Base-by-base conservation (phyloP, 2,113 vertebrate genomes). In the Saguinus midas region DNA sequence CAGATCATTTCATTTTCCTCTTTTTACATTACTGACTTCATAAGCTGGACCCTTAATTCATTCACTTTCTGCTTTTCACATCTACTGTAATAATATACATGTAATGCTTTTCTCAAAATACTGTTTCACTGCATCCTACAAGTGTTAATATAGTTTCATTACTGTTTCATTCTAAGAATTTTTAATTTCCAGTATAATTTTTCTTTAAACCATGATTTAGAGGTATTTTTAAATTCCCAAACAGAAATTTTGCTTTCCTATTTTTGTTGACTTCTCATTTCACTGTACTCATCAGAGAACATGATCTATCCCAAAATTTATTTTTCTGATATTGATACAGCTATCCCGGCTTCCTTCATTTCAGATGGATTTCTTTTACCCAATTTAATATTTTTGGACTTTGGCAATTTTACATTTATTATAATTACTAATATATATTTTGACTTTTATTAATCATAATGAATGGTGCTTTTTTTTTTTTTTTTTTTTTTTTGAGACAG, bases 61-160 rank as follows among this genome's bases (percentile, higher is more conserved):
- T 81, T 61, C 25, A 86, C 89, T 89, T 84, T 90, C 86, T 85
- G 12, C 9, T 87, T 85, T 87, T 61, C 57, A 66, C 79, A 79
- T 75, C 85, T 90, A 78, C 8, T 81, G 80, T 66, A 95, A 57
- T 48, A 64, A 57, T 75, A 94, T 90, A 25, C 43, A 88, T 75
- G 87, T 89, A 90, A 76, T 50, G 25, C 27, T 96, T 91, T 95
- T 68, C 43, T 82, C 35, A 90, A 91, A 78, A 86, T 72, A 89
- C 9, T 80, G n/a, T 89, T 95, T 87, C 23, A 68, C 12, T 90
- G 17, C 23, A 95, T 52, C 11, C 61, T 91, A 83, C 23, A 93
- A 95, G 83, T 78, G 72, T 72, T 85, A 29, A 58, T 80, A 48
- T 61, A 85, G 35, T 95, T 97, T 81, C 70, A 95, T 75, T 94